phyloP scores from a whole-genome alignment of 2,888 invertebrate species.

The Branchellion lobata region DNA sequence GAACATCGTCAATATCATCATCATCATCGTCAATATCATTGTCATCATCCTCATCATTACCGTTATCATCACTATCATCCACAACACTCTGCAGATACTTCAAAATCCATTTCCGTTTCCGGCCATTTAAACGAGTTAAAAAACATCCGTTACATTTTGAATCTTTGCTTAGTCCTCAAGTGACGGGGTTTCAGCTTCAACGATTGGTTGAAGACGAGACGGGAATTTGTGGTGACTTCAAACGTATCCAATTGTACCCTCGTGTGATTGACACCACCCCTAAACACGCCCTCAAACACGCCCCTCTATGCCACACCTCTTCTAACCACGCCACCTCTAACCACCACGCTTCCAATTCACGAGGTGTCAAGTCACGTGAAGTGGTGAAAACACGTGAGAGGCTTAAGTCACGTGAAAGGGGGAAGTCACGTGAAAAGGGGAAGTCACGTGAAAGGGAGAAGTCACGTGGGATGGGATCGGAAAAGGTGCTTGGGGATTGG shows the following conservation, averaged over 20 bases:
- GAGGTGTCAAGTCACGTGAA: too few relatives aligned
- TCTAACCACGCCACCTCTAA: too few relatives aligned
- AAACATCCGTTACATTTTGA: conserved; percentile 24
- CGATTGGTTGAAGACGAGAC: conserved; percentile 3
- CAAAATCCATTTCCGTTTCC: conserved; percentile 29
- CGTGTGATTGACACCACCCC: too few relatives aligned
- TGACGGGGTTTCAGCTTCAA: not conserved
- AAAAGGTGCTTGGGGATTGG: too few relatives aligned
- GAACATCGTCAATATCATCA: too few relatives aligned
- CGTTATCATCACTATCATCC: not conserved
- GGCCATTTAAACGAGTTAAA: conserved; percentile 1
- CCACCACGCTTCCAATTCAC: too few relatives aligned
- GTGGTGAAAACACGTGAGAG: not conserved
- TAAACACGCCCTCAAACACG: too few relatives aligned
- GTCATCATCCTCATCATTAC: not conserved
- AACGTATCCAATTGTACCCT: too few relatives aligned
- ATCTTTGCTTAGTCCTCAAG: not conserved
- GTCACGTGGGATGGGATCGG: too few relatives aligned
- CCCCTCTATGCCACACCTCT: too few relatives aligned
- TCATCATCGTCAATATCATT: not conserved
- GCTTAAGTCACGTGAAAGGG: not conserved
- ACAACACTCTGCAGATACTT: not conserved
- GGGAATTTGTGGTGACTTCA: not conserved
- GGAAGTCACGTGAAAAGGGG: too few relatives aligned
- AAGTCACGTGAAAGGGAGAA: too few relatives aligned